Percentiles rank a stretch among this genome's conserved stretches.
Conservation (phyloP, 1,140 invertebrate species). For the Pemphigus obesinymphae region DNA sequence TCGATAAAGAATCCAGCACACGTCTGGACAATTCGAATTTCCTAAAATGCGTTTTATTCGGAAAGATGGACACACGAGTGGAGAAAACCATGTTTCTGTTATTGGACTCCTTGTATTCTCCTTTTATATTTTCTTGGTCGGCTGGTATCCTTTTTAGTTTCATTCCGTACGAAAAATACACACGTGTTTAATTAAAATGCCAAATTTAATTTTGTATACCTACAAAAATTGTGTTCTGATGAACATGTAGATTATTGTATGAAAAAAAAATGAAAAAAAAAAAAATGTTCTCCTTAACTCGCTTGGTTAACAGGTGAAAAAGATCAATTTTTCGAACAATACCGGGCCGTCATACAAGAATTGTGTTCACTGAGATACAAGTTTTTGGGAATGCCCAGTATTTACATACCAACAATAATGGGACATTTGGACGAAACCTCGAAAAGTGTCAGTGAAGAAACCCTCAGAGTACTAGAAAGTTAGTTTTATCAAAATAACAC, state of each 20-base stretch:
- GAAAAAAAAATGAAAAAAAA: too few relatives aligned
- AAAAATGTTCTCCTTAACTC: neutral
- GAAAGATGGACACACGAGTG: neutral
- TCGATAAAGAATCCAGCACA: neutral
- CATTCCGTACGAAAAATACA: too few relatives aligned
- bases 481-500: neutral
- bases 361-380: constrained; percentile 27
- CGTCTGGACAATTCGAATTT: neutral
- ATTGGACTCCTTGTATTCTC: constrained; percentile 14
- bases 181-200: too few relatives aligned
- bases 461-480: constrained; percentile 30
- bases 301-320: neutral
- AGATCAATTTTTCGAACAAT: constrained; percentile 29
- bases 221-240: too few relatives aligned
- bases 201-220: too few relatives aligned
- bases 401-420: constrained; percentile 1
- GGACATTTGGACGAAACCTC: neutral
- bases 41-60: neutral
- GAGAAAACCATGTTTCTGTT: constrained; percentile 21
- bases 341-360: constrained; percentile 5
- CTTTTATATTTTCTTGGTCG: constrained; percentile 18
- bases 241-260: too few relatives aligned
- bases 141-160: constrained; percentile 14
- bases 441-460: constrained; percentile 16
- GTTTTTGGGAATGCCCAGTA: constrained; percentile 18